Conservation (phyloP, 2,888 invertebrate species). For the Dermolepida albohirtum region DNA sequence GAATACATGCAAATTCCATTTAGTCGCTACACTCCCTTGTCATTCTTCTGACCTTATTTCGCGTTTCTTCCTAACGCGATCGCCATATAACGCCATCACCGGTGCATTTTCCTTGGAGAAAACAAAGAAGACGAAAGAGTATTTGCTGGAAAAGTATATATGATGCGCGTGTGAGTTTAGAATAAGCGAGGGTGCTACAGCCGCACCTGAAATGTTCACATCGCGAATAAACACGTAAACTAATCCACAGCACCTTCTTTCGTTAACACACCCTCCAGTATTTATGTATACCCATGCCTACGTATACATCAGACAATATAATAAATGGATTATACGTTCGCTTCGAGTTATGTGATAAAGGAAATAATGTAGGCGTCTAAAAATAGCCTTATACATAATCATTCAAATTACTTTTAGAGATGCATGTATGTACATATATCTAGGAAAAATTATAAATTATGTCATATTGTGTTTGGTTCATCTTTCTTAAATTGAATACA, state of each 20-base stretch:
- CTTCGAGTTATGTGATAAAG: slow-evolving; percentile 30
- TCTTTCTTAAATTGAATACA: no score
- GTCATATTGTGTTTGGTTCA: no score
- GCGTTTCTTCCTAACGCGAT: slow-evolving; percentile 6
- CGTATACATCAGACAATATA: slow-evolving; percentile 31
- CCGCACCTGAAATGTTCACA: slow-evolving; percentile 27
- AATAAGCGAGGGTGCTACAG: slow-evolving; percentile 12
- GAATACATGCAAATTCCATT: slow-evolving; percentile 43
- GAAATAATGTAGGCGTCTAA: slow-evolving; percentile 25
- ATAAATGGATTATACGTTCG: slow-evolving; percentile 35
- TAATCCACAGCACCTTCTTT: slow-evolving; percentile 36
- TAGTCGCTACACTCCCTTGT: slow-evolving; percentile 28
- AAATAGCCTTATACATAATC: slow-evolving; percentile 24
- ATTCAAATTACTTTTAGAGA: not conserved
- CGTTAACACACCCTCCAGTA: slow-evolving; percentile 23
- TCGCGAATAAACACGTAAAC: slow-evolving; percentile 33
- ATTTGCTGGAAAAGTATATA: slow-evolving; percentile 12
- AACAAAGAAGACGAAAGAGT: slow-evolving; percentile 12
- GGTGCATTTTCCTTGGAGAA: not conserved
- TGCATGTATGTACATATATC: no score
- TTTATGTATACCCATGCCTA: slow-evolving; percentile 23
- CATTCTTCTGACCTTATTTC: slow-evolving; percentile 27
- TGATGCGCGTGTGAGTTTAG: not conserved
- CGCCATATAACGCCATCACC: not conserved
- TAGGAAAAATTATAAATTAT: no score